Evolutionary conservation across 2,797 vertebrate species (phyloP), one percentile per base, ranked within the genome.

Genomic region (Poecilia picta): DNA sequence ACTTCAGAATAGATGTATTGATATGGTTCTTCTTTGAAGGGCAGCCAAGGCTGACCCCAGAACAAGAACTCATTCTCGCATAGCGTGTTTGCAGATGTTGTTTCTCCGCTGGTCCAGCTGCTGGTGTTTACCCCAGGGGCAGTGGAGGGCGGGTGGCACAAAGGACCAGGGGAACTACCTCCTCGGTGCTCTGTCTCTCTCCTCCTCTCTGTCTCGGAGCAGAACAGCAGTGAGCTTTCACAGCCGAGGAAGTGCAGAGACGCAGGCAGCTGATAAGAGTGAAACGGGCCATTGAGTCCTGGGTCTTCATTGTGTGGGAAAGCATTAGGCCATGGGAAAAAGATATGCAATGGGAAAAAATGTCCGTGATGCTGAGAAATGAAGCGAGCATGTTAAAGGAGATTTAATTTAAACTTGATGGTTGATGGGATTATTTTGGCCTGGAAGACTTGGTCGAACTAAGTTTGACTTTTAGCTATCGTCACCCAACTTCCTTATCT

Each of bases 281-380:
- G 88, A 92, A 93, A 87, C 83, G 80, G 89, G 87, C 83, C 92
- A 90, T 89, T 89, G 89, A 93, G 81, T 81, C 72, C 23, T 59
- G 53, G n/a, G 72, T 90, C 91, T 89, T 82, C 85, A 83, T 87
- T 91, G 91, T 94, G 93, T 93, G 93, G 93, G 94, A 95, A 94
- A 88, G 78, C 79, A 87, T 89, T 80, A 78, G 85, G 84, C 77
- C 83, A 91, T 89, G 91, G 83, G 90, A 88, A 85, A 78, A 81
- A 88, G 87, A 88, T 89, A 86, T 85, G 89, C 1, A 86, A 84
- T 91, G 89, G 85, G 88, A 90, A 90, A 49, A 89, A 89, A 84
- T 76, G 76, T 81, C 78, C 73, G 28, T 75, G 66, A 55, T 57
- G 76, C 86, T 78, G 83, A 86, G 87, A 91, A 90, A 83, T 66